phyloP scores from a whole-genome alignment of 2,113 vertebrate genomes.

The Potamarius usumacintae region DNA sequence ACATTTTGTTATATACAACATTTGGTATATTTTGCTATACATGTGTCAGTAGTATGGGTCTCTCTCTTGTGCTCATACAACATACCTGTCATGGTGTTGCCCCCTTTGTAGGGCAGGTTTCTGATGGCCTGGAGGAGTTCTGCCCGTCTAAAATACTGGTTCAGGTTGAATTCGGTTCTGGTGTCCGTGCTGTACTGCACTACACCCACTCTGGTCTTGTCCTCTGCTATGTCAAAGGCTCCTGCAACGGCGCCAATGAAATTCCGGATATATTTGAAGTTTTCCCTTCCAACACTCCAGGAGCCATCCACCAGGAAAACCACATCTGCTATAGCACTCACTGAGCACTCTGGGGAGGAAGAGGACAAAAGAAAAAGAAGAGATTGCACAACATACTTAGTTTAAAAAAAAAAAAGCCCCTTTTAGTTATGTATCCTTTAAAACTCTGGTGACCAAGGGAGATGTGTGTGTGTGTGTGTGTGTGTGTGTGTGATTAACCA shows the following conservation, averaged over 20 bases:
- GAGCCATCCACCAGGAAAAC: conserved; percentile 97
- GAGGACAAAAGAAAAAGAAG: background rate
- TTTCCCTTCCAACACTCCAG: conserved; percentile 96
- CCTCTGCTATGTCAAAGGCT: conserved; percentile 91
- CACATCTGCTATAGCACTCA: conserved; percentile 89
- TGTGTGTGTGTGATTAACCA: background rate
- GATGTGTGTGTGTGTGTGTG: background rate
- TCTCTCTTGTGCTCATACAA: background rate
- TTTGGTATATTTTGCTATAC: background rate
- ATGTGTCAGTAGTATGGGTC: background rate
- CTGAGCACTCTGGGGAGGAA: conserved; percentile 82
- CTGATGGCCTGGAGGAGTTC: conserved; percentile 91
- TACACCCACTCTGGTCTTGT: conserved; percentile 91
- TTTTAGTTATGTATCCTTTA: conserved; percentile 3
- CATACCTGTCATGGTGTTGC: conserved; percentile 96
- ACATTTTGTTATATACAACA: background rate
- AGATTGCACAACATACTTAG: background rate
- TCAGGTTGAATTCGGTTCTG: conserved; percentile 94
- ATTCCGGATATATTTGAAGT: conserved; percentile 91
- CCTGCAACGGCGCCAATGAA: conserved; percentile 89
- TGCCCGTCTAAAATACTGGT: conserved; percentile 80
- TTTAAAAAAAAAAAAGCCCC: conserved; percentile 15
- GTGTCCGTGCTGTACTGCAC: conserved; percentile 97
- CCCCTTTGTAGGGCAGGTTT: conserved; percentile 95
- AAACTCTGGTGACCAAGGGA: background rate